Evolutionary conservation across 1,140 invertebrate genomes (phyloP).

Genomic region (Hormaphis cornu): DNA sequence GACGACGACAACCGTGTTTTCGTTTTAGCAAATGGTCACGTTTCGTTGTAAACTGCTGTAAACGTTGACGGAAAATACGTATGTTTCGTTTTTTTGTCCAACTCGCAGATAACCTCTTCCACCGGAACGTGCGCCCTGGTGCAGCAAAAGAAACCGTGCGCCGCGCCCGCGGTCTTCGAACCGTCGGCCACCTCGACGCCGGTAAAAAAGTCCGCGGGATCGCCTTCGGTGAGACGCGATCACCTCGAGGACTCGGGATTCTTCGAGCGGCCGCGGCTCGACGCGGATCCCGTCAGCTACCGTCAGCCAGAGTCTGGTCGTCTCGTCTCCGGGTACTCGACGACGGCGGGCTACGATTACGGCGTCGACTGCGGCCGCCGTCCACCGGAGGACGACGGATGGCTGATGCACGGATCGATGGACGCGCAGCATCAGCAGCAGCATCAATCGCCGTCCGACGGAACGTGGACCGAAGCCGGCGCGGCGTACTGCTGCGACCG

Average conservation of each 20-base stretch:
- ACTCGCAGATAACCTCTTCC: constrained; percentile 53
- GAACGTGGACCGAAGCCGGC: background rate
- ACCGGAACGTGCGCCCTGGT: constrained; percentile 51
- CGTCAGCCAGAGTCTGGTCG: background rate
- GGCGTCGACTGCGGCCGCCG: background rate
- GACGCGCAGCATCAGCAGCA: background rate
- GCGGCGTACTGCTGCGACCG: background rate
- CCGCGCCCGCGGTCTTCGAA: constrained; percentile 34
- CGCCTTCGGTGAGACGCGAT: background rate
- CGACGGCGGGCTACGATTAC: background rate
- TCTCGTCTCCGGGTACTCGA: background rate
- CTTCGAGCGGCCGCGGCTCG: no score
- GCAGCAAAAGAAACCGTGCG: constrained; percentile 43
- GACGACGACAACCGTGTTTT: no score
- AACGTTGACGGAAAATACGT: no score
- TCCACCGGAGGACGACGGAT: background rate
- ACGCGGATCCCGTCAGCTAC: background rate
- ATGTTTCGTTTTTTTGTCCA: background rate
- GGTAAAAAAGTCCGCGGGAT: background rate
- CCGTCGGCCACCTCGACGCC: constrained; percentile 40
- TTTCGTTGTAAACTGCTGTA: no score
- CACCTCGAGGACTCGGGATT: background rate
- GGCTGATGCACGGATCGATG: background rate
- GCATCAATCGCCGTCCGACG: background rate
- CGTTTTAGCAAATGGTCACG: no score